Conservation (phyloP, 1,140 invertebrate species). For the Polypedilum pembai region DNA sequence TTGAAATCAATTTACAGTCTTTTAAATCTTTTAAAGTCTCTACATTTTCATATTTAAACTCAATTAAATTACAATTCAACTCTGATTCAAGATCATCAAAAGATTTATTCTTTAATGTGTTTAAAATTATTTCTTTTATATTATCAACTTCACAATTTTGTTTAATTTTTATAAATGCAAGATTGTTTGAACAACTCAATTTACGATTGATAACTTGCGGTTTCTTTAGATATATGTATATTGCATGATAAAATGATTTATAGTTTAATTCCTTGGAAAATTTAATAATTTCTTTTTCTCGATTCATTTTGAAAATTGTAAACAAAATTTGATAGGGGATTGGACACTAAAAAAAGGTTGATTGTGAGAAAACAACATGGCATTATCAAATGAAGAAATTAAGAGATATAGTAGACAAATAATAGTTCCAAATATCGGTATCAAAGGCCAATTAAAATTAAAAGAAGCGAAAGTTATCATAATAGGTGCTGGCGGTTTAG, state of each 20-base stretch:
- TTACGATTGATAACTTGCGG: not conserved
- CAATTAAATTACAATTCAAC: not conserved
- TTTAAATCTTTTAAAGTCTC: not conserved
- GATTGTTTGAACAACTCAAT: not conserved
- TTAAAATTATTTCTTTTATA: not conserved
- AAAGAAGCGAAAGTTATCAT: slow-evolving; percentile 72
- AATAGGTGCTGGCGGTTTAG: slow-evolving; percentile 92
- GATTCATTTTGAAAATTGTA: not conserved
- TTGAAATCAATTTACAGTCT: not conserved
- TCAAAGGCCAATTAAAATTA: slow-evolving; percentile 65
- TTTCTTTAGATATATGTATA: not conserved
- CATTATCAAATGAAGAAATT: slow-evolving; percentile 58
- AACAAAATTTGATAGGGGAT: not conserved
- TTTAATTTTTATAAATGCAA: not conserved
- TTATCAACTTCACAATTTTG: not conserved
- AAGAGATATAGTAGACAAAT: slow-evolving; percentile 83
- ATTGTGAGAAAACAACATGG: not conserved
- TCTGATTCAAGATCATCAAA: not conserved
- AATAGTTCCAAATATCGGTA: slow-evolving; percentile 69
- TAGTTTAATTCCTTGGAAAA: not conserved
- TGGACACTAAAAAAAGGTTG: too few relatives aligned
- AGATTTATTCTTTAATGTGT: not conserved
- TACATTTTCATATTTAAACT: not conserved
- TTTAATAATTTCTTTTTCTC: not conserved
- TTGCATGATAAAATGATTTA: not conserved